Evolutionary conservation across 2,113 vertebrate species (phyloP), one percentile per base, ranked within the genome.

Genomic region (Halichoerus grypus): DNA sequence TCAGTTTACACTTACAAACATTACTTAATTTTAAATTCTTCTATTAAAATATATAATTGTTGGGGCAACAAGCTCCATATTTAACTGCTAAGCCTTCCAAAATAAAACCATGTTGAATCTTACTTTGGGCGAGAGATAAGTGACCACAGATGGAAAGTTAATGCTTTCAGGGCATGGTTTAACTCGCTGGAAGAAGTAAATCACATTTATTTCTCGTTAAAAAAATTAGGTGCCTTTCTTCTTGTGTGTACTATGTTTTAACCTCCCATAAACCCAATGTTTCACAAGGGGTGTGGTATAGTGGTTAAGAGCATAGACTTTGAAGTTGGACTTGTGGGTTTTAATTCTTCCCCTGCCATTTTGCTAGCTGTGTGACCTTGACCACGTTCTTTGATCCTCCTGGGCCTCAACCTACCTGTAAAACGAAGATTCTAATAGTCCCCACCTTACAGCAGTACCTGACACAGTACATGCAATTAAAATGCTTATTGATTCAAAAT

Each of bases 1-100:
- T 95, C 93, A 59, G 87, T 95, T 97, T 97, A 92, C n/a, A 57
- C 92, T 93, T 95, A 96, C 71, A 95, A 95, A 95, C 83, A 97
- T 97, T 80, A 82, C 86, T 97, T 87, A 94, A 85, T 97, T 97
- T 97, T 76, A 96, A 82, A 98, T 95, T 91, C 93, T 97, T 84
- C 67, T 93, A 93, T 97, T 97, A 95, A 96, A 93, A 91, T 88
- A 88, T 85, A 49, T 86, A 46, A 93, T 94, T 98, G 97, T 96
- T 97, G 91, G 96, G 74, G 61, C 93, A 98, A 95, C 95, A 97
- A 97, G 18, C 86, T 96, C 65, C 65, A 49, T 63, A 18, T 72
- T 81, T 96, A 96, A 94, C 88, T 98, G 46, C 67, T 76, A 81
- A 53, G 76, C 94, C 93, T 93, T 91, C 85, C 76, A 84, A 90